These are phyloP conservation scores for Ailurus styani DNA, from an alignment of 2,113 vertebrate species.

Conservation along the genomic window DNA sequence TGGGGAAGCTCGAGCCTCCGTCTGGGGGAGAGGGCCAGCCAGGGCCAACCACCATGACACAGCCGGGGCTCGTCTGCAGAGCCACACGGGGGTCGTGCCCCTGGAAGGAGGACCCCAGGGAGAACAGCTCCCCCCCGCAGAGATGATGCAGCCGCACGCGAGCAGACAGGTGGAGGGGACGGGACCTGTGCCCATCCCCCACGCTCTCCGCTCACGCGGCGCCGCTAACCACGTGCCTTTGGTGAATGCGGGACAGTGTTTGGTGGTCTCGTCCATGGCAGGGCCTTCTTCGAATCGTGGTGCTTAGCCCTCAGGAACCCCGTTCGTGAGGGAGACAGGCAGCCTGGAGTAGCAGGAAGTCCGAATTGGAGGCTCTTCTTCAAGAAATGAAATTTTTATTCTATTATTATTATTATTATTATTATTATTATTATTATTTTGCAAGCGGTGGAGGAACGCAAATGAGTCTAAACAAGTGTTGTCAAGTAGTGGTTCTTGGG, in stretches of 20 bases:
- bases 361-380: background rate
- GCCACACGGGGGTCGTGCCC: background rate
- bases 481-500: conserved; percentile 59
- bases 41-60: background rate
- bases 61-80: background rate
- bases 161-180: background rate
- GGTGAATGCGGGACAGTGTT: rapidly evolving
- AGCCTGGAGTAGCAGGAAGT: background rate
- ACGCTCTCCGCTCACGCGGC: too few relatives aligned
- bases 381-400: background rate
- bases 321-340: background rate
- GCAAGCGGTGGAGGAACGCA: background rate
- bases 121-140: background rate
- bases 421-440: background rate
- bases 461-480: conserved; percentile 38
- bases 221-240: background rate
- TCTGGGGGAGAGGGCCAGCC: rapidly evolving
- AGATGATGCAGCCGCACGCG: background rate
- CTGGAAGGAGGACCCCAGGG: background rate
- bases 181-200: rapidly evolving
- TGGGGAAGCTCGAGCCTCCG: background rate
- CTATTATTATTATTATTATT: background rate
- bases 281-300: too few relatives aligned
- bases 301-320: background rate
- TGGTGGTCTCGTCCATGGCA: rapidly evolving